Evolutionary conservation across 2,797 vertebrate species (phyloP), one percentile per base, ranked within the genome.

Genomic region (Gorsachius magnificus): DNA sequence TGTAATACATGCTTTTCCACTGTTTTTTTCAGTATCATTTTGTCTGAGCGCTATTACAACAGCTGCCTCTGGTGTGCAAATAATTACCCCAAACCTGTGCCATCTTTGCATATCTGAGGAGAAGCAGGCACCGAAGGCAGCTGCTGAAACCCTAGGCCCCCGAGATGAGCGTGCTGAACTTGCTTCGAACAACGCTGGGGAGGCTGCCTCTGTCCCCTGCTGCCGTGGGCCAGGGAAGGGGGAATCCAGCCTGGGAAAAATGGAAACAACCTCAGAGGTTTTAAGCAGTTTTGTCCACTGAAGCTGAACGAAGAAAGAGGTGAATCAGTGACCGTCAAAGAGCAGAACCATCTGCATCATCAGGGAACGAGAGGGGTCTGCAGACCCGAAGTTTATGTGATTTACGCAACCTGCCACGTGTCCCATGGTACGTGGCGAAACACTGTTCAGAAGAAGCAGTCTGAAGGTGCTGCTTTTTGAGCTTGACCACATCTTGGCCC

Each of bases 131-230:
- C 15, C 2, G 8, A 80, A 43, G 87, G 19, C 53, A 78, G 77
- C 16, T 68, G 15, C 63, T 92, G 83, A 66, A 78, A 68, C 24
- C 17, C 45, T 36, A 17, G 20, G n/a, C 50, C 57, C 48, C 54
- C 19, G 35, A n/a, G 31, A 15, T 0, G 0, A 76, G 16, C 0
- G 0, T 43, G 38, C 31, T 84, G 46, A 60, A 4, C 35, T 72
- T 57, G 14, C 45, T 66, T 35, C 69, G 58, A 43, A 25, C n/a
- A n/a, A 9, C 21, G 1, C 15, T n/a, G 36, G 8, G 33, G 25
- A 69, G 18, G 29, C 24, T 35, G 38, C 10, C 35, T 60, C 8
- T 13, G 11, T 50, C 38, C 36, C 29, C 21, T 56, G 41, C 45
- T 69, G 63, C 63, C 16, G 7, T n/a, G 54, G 46, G 56, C 16